Percentiles rank a stretch among this genome's conserved stretches.
Conservation (phyloP, 2,888 invertebrate genomes). For the Ischnus inquisitorius region DNA sequence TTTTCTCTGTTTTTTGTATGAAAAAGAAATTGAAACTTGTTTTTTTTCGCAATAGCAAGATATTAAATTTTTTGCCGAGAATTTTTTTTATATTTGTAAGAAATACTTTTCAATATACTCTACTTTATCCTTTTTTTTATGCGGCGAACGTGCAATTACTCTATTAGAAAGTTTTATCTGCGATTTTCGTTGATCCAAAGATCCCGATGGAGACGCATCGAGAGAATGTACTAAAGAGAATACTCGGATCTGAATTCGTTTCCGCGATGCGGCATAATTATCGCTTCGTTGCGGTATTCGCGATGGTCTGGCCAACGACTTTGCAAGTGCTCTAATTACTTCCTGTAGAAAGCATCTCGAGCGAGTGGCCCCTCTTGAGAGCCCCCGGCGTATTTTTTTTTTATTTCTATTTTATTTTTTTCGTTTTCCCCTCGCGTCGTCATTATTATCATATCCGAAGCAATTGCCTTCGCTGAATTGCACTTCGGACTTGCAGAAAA, state of each 20-base stretch:
- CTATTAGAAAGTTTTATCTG: neutral
- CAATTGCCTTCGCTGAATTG: neutral
- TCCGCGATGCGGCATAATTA: conserved; percentile 49
- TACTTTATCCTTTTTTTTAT: neutral
- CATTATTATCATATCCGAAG: neutral
- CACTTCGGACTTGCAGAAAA: neutral
- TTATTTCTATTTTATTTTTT: conserved; percentile 11
- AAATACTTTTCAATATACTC: neutral
- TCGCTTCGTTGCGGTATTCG: conserved; percentile 58
- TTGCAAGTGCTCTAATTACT: conserved; percentile 72
- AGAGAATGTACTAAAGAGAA: neutral
- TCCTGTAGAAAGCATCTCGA: conserved; percentile 73
- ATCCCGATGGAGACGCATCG: neutral
- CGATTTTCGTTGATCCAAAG: neutral
- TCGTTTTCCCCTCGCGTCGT: conserved; percentile 4
- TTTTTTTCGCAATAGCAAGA: too few species aligned
- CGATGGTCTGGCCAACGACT: conserved; percentile 52
- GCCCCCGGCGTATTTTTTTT: conserved; percentile 44
- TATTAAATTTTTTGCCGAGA: too few species aligned
- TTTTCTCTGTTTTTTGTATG: too few species aligned
- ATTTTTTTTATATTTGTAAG: too few species aligned
- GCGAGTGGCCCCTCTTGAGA: conserved; percentile 29
- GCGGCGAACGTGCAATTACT: neutral
- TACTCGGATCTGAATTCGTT: conserved; percentile 15
- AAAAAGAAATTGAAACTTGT: too few species aligned